Evolutionary conservation across 2,113 vertebrate species (phyloP).

Genomic region (Diadophis punctatus): DNA sequence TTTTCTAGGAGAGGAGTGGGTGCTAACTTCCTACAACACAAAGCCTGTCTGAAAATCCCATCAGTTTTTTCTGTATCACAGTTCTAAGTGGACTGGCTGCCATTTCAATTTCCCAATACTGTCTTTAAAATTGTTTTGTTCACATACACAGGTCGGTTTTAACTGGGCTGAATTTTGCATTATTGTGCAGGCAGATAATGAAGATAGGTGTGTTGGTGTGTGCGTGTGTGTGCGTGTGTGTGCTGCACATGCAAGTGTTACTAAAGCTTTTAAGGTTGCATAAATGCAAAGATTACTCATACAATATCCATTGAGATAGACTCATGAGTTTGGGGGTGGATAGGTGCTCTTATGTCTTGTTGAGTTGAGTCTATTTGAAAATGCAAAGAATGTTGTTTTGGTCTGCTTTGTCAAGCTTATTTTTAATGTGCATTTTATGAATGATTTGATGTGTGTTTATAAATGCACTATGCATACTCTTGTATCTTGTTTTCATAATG

Average conservation of each 20-base stretch:
- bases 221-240: neutral
- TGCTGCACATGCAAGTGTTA: neutral
- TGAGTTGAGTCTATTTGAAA: neutral
- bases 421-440: neutral
- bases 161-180: neutral
- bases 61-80: neutral
- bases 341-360: neutral
- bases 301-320: neutral
- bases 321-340: neutral
- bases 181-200: neutral
- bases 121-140: neutral
- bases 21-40: too few species aligned
- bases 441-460: neutral
- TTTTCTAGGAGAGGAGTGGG: too few species aligned
- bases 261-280: neutral
- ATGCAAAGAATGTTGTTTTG: neutral
- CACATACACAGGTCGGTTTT: neutral
- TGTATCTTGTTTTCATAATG: neutral
- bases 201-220: neutral
- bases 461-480: neutral
- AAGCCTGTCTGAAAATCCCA: neutral
- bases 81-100: neutral
- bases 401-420: neutral
- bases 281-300: neutral
- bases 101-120: neutral